Percentiles rank a stretch among this genome's conserved stretches.
These are phyloP conservation scores for Datnioides undecimradiatus DNA, from an alignment of 2,113 vertebrate species.

Conservation along the genomic window DNA sequence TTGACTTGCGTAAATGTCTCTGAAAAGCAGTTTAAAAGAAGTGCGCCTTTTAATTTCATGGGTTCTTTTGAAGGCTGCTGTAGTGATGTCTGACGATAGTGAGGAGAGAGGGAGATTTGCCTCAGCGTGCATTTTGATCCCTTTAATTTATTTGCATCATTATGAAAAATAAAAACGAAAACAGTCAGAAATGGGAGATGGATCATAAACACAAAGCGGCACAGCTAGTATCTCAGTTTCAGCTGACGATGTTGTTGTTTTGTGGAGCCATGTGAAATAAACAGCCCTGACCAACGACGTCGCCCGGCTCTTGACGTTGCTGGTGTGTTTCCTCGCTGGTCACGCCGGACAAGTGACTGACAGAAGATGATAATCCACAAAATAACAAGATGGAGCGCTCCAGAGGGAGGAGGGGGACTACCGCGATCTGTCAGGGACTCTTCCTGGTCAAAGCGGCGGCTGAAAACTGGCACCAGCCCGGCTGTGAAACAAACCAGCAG, in stretches of 20 bases:
- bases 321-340: conserved; percentile 60
- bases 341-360: conserved; percentile 73
- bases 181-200: conserved; percentile 49
- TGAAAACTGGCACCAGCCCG: conserved; percentile 61
- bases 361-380: conserved; percentile 77
- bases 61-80: conserved; percentile 14
- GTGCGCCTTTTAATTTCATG: conserved; percentile 26
- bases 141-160: conserved; percentile 60
- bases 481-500: conserved; percentile 45
- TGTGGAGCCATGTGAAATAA: conserved; percentile 65
- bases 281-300: conserved; percentile 49
- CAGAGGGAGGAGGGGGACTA: conserved; percentile 58
- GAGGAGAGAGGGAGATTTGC: conserved; percentile 58
- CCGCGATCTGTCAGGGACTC: conserved; percentile 76
- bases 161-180: conserved; percentile 43
- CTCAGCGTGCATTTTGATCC: conserved; percentile 61
- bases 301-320: conserved; percentile 37
- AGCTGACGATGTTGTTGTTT: conserved; percentile 29
- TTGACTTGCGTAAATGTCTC: conserved; percentile 27
- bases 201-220: conserved; percentile 53
- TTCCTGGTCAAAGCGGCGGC: conserved; percentile 63
- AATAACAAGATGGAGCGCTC: conserved; percentile 45
- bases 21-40: conserved; percentile 40
- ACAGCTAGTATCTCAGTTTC: conserved; percentile 18
- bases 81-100: not conserved